Evolutionary conservation across 1,140 invertebrate genomes (phyloP), one percentile per base, ranked within the genome.

Genomic region (Paramacrobiotus metropolitanus): DNA sequence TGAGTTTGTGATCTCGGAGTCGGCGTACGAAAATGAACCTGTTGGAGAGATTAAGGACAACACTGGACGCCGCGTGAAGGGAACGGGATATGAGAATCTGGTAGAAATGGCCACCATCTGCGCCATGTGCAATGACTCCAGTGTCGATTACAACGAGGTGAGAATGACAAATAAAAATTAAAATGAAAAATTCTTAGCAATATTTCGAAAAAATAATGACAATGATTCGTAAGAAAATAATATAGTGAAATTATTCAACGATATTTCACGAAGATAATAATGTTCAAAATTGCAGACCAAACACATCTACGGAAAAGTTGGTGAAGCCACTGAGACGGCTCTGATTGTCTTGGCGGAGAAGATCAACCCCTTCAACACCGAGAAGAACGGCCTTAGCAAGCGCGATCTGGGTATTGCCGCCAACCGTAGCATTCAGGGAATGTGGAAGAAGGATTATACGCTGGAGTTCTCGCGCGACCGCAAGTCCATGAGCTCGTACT

Each of bases 381-480:
- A 81, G 67, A 99, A 97, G 73, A 73, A 77, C 63, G 89, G 89
- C 31, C 76, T 96, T 65, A 88, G 86, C 71, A 83, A 91, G 64
- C 85, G 93, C 69, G 87, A 90, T 55, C 74, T 84, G 62, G 93
- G 94, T 65, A 94, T 94, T 69, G 83, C 83, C 65, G 87, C 87
- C 31, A 83, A 89, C 65, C 86, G 92, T 62, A 88, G 92, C 70
- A 84, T 96, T 69, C 87, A 93, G 72, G 86, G 87, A 55, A 93
- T 93, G 73, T 96, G 91, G 89, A 92, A 88, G 78, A 97, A 97
- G 66, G 93, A 99, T 74, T 97, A 97, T 77, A 99, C 95, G 20
- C 79, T 99, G 61, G 95, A 99, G 72, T 99, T 99, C 81, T 97
- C 93, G 2, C 85, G 95, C 69, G 95, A 99, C 80, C 84, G 95